Base-by-base conservation (phyloP, 2,113 vertebrate genomes). In the Dicerorhinus sumatrensis region DNA sequence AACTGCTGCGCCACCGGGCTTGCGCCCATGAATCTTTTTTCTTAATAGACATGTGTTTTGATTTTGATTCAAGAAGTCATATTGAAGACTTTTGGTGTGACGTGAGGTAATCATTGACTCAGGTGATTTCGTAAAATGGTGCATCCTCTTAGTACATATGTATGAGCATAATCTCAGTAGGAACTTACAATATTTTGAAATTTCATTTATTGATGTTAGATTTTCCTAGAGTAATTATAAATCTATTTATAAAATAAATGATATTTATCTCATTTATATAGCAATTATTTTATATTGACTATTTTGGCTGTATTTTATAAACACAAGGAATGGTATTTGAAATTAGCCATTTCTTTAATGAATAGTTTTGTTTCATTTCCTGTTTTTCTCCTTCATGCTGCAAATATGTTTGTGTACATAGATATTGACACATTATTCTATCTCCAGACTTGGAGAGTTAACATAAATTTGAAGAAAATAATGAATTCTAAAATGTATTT, bases 1-100 rank as follows among this genome's bases (percentile, higher is more conserved):
- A 42, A 42, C 42, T 42, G 42, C 42, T 42, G 42, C 5, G 42
- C 42, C 42, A 42, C 42, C 5, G 42, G 42, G 42, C 42, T 42
- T 42, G 42, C 42, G 42, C 42, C 42, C 39, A 79, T 67, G 25
- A 84, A 46, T 87, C 60, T 54, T 87, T 94, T 48, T 73, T 96
- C 72, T 95, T 87, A 81, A 54, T 77, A 92, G 33, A 63, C 29
- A 33, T 6, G 17, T 84, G 69, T 73, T 95, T 97, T 95, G 21
- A 69, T 80, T 94, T 80, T 89, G 31, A 89, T 91, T 97, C 58
- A 94, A 70, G 36, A 90, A 77, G 21, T 96, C 20, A 96, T 83
- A 82, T 81, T 48, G 18, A 96, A 94, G 86, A 75, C 18, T 51
- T 73, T 89, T 48, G 62, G 23, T 93, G 9, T 93, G n/a, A 89